These are phyloP conservation scores for Eulemur albifrons DNA, from an alignment of 2,797 vertebrate species.

Conservation along the genomic window DNA sequence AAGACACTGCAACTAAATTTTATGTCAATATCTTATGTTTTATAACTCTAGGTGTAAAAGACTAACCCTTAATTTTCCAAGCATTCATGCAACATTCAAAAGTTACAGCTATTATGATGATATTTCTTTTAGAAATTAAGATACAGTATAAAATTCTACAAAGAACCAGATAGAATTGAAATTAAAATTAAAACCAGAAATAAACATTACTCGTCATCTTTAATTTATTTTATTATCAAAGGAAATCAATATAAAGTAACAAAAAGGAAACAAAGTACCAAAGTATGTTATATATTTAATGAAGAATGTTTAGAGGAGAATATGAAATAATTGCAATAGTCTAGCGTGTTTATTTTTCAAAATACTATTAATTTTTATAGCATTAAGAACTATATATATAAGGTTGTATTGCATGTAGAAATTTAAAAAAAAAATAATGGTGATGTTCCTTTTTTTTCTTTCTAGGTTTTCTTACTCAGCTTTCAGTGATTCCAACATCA, in stretches of 20 bases:
- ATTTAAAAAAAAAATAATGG: not conserved
- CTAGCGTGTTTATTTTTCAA: not conserved
- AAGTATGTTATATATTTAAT: not conserved
- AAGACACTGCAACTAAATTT: not conserved
- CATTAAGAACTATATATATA: not conserved
- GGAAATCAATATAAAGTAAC: not conserved
- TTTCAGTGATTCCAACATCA: constrained; percentile 89
- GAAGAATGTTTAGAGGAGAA: not conserved
- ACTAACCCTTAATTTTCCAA: not conserved
- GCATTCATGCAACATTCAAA: not conserved
- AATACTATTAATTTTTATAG: not conserved
- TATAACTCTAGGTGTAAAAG: not conserved
- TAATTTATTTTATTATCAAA: not conserved
- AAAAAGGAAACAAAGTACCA: not conserved
- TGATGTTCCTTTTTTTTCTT: not conserved
- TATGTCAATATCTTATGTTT: not conserved
- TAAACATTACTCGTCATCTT: not conserved
- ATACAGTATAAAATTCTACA: not conserved
- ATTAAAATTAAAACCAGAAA: not conserved
- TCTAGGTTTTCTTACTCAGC: constrained; percentile 87
- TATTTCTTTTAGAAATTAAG: not conserved
- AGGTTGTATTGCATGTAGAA: not conserved
- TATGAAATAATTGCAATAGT: not conserved
- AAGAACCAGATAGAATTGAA: not conserved
- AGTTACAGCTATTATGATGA: not conserved